These are phyloP conservation scores for Caenorhabditis virilis DNA, from an alignment of 2,888 invertebrate species.

Conservation along the genomic window DNA sequence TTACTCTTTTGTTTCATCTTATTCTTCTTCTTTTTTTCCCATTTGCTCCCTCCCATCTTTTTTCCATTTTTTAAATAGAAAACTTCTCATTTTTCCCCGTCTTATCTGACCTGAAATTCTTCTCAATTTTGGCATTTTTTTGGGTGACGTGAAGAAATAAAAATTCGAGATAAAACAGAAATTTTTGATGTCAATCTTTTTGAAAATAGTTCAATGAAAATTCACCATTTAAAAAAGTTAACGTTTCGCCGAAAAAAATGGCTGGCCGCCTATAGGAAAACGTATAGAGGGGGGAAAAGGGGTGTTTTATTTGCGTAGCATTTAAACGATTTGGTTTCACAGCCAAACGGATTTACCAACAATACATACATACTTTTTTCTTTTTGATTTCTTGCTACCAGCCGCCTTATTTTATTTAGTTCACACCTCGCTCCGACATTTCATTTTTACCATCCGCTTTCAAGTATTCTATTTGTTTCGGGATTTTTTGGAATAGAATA, in stretches of 20 bases:
- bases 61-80: not conserved
- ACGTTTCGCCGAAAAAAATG: not conserved
- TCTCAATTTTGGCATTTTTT: too few relatives aligned
- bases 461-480: not conserved
- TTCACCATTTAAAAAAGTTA: too few relatives aligned
- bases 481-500: not conserved
- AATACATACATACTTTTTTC: not conserved
- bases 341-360: not conserved
- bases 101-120: too few relatives aligned
- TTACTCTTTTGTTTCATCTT: too few relatives aligned
- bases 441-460: too few relatives aligned
- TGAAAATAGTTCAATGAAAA: not conserved
- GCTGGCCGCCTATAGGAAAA: not conserved
- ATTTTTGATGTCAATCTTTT: too few relatives aligned
- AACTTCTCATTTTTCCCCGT: too few relatives aligned
- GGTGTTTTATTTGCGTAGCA: constrained; percentile 3
- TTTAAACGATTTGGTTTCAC: constrained; percentile 4
- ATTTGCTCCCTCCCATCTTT: not conserved
- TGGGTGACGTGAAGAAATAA: too few relatives aligned
- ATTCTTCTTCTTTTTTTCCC: not conserved
- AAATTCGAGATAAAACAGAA: too few relatives aligned
- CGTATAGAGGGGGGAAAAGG: not conserved
- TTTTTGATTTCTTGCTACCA: not conserved
- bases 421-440: not conserved
- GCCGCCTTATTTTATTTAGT: not conserved